Evolutionary conservation across 2,113 vertebrate species (phyloP).

Genomic region (Lepus timidus): DNA sequence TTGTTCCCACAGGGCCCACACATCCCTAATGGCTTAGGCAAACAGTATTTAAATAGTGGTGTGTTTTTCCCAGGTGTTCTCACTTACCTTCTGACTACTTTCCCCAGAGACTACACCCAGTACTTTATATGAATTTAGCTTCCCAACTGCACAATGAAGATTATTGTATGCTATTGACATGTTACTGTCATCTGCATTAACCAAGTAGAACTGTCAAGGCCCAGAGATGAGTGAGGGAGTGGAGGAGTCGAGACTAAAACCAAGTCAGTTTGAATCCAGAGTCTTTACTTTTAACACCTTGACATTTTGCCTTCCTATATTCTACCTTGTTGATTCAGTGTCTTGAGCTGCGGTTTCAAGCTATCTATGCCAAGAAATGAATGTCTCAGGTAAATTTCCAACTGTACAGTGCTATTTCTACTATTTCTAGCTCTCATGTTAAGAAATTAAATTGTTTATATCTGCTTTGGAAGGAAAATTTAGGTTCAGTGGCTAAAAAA

Average conservation of each 20-base stretch:
- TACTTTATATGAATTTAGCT: not conserved
- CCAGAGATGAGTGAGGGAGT: not conserved
- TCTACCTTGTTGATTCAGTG: not conserved
- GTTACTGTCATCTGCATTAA: not conserved
- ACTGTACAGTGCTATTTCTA: not conserved
- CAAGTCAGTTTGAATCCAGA: not conserved
- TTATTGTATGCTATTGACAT: not conserved
- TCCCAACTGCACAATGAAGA: not conserved
- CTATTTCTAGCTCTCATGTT: not conserved
- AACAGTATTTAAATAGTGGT: not conserved
- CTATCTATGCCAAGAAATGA: not conserved
- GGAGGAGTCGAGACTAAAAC: not conserved
- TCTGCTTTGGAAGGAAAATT: not conserved
- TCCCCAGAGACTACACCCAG: not conserved
- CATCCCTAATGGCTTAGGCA: not conserved
- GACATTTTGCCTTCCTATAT: not conserved
- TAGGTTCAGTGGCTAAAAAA: not conserved
- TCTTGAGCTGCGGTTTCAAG: not conserved
- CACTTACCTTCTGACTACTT: not conserved
- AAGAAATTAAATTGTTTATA: not conserved
- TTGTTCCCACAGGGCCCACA: not conserved
- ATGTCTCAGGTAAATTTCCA: conserved; percentile 21
- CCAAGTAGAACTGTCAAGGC: not conserved
- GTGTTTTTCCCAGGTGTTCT: not conserved
- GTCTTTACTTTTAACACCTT: not conserved